A percentile compares a stretch with the other conserved stretches of the same genome.
phyloP scores from a whole-genome alignment of 2,797 vertebrate species.

The Bradypodion pumilum region DNA sequence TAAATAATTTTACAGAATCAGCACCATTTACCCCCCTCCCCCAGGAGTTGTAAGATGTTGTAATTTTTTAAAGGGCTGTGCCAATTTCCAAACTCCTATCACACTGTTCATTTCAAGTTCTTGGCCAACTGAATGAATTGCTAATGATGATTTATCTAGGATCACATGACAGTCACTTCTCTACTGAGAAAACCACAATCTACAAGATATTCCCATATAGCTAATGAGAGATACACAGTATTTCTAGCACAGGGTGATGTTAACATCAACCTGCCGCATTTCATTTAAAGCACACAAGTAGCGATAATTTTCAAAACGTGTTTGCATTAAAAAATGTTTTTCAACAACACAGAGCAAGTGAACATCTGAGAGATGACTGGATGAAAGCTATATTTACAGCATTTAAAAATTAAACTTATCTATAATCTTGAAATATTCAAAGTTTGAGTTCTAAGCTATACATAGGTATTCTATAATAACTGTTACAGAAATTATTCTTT shows the following conservation, averaged over 20 bases:
- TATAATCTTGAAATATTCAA: conserved; percentile 92
- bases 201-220: conserved; percentile 88
- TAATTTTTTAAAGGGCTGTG: conserved; percentile 78
- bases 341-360: conserved; percentile 89
- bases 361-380: conserved; percentile 85
- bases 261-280: conserved; percentile 75
- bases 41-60: conserved; percentile 79
- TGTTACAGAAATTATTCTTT: conserved; percentile 94
- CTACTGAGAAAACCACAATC: conserved; percentile 89
- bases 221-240: conserved; percentile 91
- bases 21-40: conserved; percentile 82
- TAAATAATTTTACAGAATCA: conserved; percentile 87
- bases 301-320: conserved; percentile 84
- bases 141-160: conserved; percentile 88
- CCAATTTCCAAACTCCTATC: conserved; percentile 85
- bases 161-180: conserved; percentile 89
- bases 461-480: conserved; percentile 95
- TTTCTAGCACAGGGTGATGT: conserved; percentile 79
- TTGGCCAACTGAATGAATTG: conserved; percentile 86
- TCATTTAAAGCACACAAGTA: conserved; percentile 87
- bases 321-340: conserved; percentile 84
- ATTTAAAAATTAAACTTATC: conserved; percentile 92
- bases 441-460: conserved; percentile 96
- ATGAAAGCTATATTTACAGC: conserved; percentile 97
- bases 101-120: conserved; percentile 85